These are phyloP conservation scores for Apis dorsata DNA, from an alignment of 1,140 invertebrate genomes.

Conservation along the genomic window DNA sequence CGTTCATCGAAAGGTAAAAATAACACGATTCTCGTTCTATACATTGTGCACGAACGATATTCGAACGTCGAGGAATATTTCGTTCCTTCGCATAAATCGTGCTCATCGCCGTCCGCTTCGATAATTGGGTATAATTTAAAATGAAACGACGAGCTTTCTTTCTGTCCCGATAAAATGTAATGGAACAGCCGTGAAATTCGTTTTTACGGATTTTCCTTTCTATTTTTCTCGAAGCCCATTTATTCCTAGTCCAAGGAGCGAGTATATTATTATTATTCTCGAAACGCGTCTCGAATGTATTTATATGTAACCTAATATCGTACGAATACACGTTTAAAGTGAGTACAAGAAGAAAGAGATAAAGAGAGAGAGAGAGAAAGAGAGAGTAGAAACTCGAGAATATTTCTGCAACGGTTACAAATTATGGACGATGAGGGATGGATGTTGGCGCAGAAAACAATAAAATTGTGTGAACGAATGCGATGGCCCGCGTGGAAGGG, in stretches of 20 bases:
- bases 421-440: background rate
- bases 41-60: too few relatives aligned
- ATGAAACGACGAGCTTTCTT: constrained; percentile 16
- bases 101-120: background rate
- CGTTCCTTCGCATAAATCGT: background rate
- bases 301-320: too few relatives aligned
- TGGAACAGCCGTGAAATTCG: constrained; percentile 49
- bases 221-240: background rate
- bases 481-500: background rate
- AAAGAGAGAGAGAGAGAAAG: too few relatives aligned
- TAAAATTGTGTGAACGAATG: background rate
- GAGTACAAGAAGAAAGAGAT: background rate
- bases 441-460: too few relatives aligned
- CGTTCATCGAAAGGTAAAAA: too few relatives aligned
- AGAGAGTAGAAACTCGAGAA: background rate
- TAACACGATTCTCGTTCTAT: too few relatives aligned
- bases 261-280: background rate
- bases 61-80: too few relatives aligned
- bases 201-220: background rate
- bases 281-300: background rate
- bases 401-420: background rate
- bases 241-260: background rate
- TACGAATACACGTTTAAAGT: too few relatives aligned
- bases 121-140: background rate
- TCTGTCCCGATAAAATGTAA: constrained; percentile 26